These are phyloP conservation scores for Deilephila porcellus DNA, from an alignment of 2,888 invertebrate species.

Conservation along the genomic window DNA sequence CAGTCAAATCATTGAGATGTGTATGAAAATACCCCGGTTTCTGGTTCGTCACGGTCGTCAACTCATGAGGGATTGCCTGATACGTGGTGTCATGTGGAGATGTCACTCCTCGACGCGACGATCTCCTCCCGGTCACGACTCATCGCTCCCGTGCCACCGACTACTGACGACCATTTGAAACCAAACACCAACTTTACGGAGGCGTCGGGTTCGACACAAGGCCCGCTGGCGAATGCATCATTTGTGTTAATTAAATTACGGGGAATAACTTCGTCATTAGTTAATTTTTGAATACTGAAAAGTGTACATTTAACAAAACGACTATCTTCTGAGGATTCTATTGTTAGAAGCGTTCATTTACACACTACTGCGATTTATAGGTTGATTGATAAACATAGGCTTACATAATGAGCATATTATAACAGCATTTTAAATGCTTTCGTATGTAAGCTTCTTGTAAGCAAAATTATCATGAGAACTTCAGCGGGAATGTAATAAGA, in stretches of 20 bases:
- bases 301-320: no score
- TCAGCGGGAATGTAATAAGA: background rate
- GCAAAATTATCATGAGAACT: conserved; percentile 3
- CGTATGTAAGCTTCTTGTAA: background rate
- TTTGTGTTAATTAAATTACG: conserved; percentile 44
- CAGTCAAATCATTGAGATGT: conserved; percentile 16
- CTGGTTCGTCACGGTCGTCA: conserved; percentile 62
- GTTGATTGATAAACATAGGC: background rate
- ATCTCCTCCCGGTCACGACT: conserved; percentile 71
- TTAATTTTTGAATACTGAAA: background rate
- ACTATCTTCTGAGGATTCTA: no score
- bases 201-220: conserved; percentile 26
- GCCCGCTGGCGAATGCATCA: conserved; percentile 44
- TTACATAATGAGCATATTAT: background rate
- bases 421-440: background rate
- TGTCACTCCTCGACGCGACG: conserved; percentile 48
- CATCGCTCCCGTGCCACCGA: conserved; percentile 64
- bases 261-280: conserved; percentile 16
- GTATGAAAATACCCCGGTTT: conserved; percentile 38
- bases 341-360: no score
- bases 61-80: conserved; percentile 60
- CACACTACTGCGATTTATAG: no score
- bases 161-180: conserved; percentile 69
- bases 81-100: conserved; percentile 53
- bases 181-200: conserved; percentile 47